These are phyloP conservation scores for Ardeotis arabs DNA, from an alignment of 2,113 vertebrate species.

Conservation along the genomic window DNA sequence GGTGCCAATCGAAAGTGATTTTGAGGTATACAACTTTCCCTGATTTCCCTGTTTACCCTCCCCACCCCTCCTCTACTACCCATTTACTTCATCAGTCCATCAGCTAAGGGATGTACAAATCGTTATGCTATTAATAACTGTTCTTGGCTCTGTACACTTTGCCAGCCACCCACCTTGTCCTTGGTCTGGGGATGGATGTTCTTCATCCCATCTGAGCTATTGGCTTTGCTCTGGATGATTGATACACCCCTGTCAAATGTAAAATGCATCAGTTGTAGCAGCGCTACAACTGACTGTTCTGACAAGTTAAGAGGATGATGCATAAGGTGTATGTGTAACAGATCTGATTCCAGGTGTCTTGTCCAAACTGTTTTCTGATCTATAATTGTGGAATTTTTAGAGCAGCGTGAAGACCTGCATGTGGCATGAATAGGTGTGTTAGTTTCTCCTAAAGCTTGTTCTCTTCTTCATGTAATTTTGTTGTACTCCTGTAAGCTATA, in stretches of 20 bases:
- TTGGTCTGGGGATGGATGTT: background rate
- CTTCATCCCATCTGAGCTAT: background rate
- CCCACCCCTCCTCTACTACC: fast-evolving
- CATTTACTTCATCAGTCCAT: background rate
- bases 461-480: background rate
- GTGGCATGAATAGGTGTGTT: background rate
- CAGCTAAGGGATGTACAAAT: background rate
- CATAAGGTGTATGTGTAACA: background rate
- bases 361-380: background rate
- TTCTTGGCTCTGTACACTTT: background rate
- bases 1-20: background rate
- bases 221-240: background rate
- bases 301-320: background rate
- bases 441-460: background rate
- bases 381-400: background rate
- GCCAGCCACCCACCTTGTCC: background rate
- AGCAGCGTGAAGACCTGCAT: background rate
- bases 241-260: background rate
- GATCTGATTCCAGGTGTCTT: background rate
- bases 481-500: background rate
- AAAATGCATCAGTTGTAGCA: background rate
- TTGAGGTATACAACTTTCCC: background rate
- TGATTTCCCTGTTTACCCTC: background rate
- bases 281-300: background rate
- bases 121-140: background rate